phyloP scores from a whole-genome alignment of 2,113 vertebrate genomes.

The Syngnathoides biaculeatus region DNA sequence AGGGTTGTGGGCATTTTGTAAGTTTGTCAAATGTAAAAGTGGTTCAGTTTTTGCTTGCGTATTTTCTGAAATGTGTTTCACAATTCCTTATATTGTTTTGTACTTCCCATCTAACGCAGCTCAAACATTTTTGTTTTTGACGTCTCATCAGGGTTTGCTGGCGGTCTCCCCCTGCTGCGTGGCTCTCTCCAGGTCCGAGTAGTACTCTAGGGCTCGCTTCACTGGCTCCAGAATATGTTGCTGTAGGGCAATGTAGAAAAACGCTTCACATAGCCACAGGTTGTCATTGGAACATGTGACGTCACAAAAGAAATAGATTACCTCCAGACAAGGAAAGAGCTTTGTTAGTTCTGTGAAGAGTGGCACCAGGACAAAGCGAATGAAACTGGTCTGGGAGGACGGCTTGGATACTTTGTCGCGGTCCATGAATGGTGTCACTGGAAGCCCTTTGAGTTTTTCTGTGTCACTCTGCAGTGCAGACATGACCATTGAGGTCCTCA shows the following conservation, averaged over 20 bases:
- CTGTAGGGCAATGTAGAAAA: conserved; percentile 32
- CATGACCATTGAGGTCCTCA: background rate
- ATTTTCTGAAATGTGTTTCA: no score
- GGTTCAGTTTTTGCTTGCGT: no score
- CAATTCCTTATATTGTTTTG: no score
- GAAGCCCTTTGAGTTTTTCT: conserved; percentile 75
- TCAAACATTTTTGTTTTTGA: background rate
- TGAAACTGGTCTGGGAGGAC: conserved; percentile 75
- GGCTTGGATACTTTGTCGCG: conserved; percentile 75
- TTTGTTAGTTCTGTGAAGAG: conserved; percentile 72
- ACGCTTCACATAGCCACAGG: background rate
- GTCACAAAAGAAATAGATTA: conserved; percentile 10
- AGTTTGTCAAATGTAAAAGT: no score
- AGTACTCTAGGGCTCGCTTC: conserved; percentile 69
- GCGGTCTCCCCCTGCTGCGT: conserved; percentile 5
- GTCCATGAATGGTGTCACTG: conserved; percentile 76
- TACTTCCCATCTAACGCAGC: no score
- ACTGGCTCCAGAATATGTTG: conserved; percentile 74
- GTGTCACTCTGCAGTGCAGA: conserved; percentile 63
- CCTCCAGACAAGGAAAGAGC: conserved; percentile 74
- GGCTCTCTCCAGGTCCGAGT: conserved; percentile 69
- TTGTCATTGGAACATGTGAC: background rate
- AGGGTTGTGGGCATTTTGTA: no score
- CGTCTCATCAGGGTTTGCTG: conserved; percentile 9
- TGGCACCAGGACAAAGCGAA: conserved; percentile 71